phyloP scores from a whole-genome alignment of 1,140 invertebrate species.

The Drosophila setifemur region DNA sequence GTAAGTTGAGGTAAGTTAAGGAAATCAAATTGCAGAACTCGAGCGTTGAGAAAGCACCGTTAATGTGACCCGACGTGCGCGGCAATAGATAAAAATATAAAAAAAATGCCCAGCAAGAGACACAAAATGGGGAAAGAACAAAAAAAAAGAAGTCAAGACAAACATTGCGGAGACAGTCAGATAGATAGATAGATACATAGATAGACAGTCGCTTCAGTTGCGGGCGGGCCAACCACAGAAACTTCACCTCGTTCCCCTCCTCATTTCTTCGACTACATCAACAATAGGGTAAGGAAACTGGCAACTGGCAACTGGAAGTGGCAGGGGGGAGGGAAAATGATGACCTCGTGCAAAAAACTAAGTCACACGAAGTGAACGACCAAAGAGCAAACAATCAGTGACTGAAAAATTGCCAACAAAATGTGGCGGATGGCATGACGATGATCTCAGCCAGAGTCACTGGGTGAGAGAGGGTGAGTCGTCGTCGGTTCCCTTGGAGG shows the following conservation, averaged over 20 bases:
- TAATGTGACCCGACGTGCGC: slow-evolving; percentile 74
- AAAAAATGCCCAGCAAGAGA: slow-evolving; percentile 53
- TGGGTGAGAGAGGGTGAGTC: slow-evolving; percentile 16
- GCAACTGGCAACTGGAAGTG: too few species aligned
- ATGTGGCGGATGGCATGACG: slow-evolving; percentile 49
- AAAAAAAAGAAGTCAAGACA: too few species aligned
- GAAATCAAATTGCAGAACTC: slow-evolving; percentile 76
- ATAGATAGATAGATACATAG: slow-evolving; percentile 44
- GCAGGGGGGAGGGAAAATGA: slow-evolving; percentile 40
- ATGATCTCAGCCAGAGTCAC: slow-evolving; percentile 29
- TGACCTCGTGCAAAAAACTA: slow-evolving; percentile 76
- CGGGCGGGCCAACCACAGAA: slow-evolving; percentile 63
- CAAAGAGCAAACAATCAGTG: slow-evolving; percentile 54
- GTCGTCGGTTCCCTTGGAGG: too few species aligned
- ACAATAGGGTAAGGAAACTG: slow-evolving; percentile 2
- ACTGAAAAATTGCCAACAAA: slow-evolving; percentile 68
- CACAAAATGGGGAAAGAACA: slow-evolving; percentile 43
- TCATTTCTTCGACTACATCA: neutral
- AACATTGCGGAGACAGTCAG: slow-evolving; percentile 53
- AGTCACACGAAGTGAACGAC: slow-evolving; percentile 63
- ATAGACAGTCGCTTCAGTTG: slow-evolving; percentile 48
- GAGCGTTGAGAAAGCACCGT: slow-evolving; percentile 75
- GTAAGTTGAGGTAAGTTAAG: slow-evolving; percentile 21
- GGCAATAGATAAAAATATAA: slow-evolving; percentile 47
- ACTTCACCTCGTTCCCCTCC: neutral